Percentiles rank a stretch among this genome's conserved stretches.
phyloP scores from a whole-genome alignment of 2,888 invertebrate genomes.

The Crioceris asparagi region DNA sequence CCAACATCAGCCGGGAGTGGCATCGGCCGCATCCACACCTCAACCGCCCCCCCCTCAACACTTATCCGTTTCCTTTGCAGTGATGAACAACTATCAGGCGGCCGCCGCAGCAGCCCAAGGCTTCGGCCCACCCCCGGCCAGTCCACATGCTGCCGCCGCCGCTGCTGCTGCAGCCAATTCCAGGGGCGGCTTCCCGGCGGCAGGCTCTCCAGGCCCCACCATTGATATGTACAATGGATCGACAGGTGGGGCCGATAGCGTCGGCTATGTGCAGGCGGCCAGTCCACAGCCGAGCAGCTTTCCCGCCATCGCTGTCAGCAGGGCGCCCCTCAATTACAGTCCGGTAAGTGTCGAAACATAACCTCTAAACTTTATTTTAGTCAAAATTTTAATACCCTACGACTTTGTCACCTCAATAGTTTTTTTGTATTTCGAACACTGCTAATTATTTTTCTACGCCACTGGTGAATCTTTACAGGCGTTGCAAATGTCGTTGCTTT shows the following conservation, averaged over 20 bases:
- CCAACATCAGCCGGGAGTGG: too few relatives aligned
- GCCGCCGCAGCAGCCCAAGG: slow-evolving; percentile 69
- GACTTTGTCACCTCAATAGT: too few relatives aligned
- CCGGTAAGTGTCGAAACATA: slow-evolving; percentile 75
- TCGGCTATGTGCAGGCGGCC: slow-evolving; percentile 91
- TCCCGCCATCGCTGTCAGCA: slow-evolving; percentile 87
- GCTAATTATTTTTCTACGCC: too few relatives aligned
- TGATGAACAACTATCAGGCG: slow-evolving; percentile 94
- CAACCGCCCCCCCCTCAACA: slow-evolving; percentile 30
- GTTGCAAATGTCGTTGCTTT: too few relatives aligned
- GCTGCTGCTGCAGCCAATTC: slow-evolving; percentile 41
- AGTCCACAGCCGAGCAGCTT: slow-evolving; percentile 95
- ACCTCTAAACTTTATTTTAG: too few relatives aligned
- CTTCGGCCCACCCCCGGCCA: slow-evolving; percentile 73
- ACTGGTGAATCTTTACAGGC: too few relatives aligned
- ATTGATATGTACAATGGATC: slow-evolving; percentile 91
- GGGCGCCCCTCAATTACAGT: slow-evolving; percentile 86
- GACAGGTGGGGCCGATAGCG: slow-evolving; percentile 55
- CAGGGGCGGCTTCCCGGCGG: slow-evolving; percentile 54
- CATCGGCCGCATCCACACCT: slow-evolving; percentile 21
- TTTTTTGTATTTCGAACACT: too few relatives aligned
- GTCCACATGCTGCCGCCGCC: slow-evolving; percentile 57
- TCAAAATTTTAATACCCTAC: too few relatives aligned
- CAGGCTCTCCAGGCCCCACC: slow-evolving; percentile 73
- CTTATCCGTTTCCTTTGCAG: slow-evolving; percentile 52